Conservation (phyloP, 2,797 vertebrate genomes). For the Epinephelus coioides region DNA sequence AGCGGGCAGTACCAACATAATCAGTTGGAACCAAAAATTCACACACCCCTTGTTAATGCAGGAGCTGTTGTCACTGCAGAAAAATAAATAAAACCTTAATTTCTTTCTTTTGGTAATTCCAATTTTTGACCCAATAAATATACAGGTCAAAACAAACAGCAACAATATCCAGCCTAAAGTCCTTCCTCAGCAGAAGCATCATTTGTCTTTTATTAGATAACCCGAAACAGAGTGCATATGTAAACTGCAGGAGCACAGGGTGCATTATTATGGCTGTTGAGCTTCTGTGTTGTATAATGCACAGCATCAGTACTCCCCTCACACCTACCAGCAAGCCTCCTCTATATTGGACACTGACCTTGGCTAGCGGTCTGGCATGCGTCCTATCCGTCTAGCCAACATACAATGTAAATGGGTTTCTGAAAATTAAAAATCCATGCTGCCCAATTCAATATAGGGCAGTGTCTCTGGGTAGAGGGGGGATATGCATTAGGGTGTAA, state of each 20-base stretch:
- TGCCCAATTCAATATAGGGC: constrained; percentile 70
- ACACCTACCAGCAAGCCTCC: constrained; percentile 54
- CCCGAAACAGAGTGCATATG: background rate
- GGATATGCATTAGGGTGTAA: constrained; percentile 76
- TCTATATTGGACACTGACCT: constrained; percentile 69
- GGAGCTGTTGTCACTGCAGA: background rate
- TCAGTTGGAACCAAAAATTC: background rate
- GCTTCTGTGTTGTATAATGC: constrained; percentile 21
- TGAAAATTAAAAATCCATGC: constrained; percentile 82
- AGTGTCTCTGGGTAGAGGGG: constrained; percentile 54
- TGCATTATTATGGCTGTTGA: constrained; percentile 16
- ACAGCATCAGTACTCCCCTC: constrained; percentile 63
- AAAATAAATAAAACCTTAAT: background rate
- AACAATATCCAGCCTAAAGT: background rate
- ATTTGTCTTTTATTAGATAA: background rate
- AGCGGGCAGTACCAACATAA: background rate
- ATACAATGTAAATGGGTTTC: constrained; percentile 80
- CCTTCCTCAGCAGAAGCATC: background rate
- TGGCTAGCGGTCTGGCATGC: constrained; percentile 66
- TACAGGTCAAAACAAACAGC: background rate
- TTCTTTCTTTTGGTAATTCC: background rate
- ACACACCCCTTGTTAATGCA: background rate
- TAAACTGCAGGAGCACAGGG: constrained; percentile 9
- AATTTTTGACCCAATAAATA: background rate
- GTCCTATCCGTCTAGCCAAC: constrained; percentile 68